These are phyloP conservation scores for Cydia amplana DNA, from an alignment of 1,140 invertebrate species.

Conservation along the genomic window DNA sequence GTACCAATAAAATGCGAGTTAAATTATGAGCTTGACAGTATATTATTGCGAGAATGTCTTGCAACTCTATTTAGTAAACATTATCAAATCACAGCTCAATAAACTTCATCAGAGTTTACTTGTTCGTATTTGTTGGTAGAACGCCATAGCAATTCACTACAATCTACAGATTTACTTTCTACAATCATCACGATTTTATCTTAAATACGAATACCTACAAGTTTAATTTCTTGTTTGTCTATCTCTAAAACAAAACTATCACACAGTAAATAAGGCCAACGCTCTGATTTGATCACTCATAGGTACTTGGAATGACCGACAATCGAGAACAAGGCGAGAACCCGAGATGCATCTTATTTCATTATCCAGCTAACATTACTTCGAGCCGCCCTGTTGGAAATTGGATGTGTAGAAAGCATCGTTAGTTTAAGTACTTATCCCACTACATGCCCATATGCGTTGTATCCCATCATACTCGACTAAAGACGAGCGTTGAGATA, in stretches of 20 bases:
- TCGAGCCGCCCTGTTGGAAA: constrained; percentile 14
- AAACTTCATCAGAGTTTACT: neutral
- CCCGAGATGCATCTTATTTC: constrained; percentile 26
- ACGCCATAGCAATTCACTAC: neutral
- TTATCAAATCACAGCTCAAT: constrained; percentile 4
- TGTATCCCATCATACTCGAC: constrained; percentile 8
- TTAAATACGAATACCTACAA: neutral
- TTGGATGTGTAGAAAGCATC: constrained; percentile 27
- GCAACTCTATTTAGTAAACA: neutral
- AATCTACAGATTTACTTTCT: neutral
- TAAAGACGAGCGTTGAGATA: constrained; percentile 10
- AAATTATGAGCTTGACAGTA: constrained; percentile 23
- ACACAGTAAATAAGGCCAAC: constrained; percentile 14
- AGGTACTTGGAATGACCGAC: neutral
- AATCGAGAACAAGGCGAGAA: constrained; percentile 15
- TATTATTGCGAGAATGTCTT: constrained; percentile 7
- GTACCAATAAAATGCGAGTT: constrained; percentile 41
- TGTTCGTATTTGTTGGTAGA: neutral
- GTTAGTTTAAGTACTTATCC: constrained; percentile 12
- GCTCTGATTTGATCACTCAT: constrained; percentile 14
- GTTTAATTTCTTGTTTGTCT: neutral
- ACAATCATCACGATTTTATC: neutral
- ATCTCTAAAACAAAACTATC: neutral
- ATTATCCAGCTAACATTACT: constrained; percentile 6
- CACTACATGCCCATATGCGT: neutral